phyloP scores from a whole-genome alignment of 2,888 invertebrate genomes.

The Monochamus alternatus region DNA sequence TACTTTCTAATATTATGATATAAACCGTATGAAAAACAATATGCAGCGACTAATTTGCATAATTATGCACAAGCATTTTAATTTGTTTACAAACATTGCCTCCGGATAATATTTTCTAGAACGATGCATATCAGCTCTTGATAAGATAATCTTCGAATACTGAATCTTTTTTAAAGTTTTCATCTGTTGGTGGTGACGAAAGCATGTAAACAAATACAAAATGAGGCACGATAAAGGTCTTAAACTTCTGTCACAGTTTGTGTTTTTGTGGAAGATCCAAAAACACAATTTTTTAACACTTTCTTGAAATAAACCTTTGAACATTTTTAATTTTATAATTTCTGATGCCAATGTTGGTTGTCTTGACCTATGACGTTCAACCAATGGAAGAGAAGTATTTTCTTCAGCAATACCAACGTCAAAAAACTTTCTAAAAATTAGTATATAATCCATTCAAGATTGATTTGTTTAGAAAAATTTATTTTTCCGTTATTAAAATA shows the following conservation, averaged over 20 bases:
- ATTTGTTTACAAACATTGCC: slow-evolving; percentile 25
- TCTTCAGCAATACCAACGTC: neutral
- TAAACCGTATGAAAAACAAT: slow-evolving; percentile 27
- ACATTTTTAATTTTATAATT: too few species aligned
- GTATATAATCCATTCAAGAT: neutral
- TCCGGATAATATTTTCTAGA: neutral
- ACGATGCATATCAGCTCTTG: neutral
- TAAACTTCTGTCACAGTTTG: too few species aligned
- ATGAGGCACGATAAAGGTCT: too few species aligned
- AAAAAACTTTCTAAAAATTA: neutral
- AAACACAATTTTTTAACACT: too few species aligned
- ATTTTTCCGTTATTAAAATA: too few species aligned
- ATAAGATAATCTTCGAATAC: neutral
- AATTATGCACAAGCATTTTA: slow-evolving; percentile 23
- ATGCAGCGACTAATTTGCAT: slow-evolving; percentile 35
- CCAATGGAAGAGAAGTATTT: neutral
- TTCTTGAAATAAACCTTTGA: too few species aligned
- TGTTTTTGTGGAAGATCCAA: too few species aligned
- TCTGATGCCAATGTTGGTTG: neutral
- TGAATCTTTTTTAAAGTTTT: neutral
- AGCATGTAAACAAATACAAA: too few species aligned
- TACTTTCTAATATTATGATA: slow-evolving; percentile 49
- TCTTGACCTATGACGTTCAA: neutral
- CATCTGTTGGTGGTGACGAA: too few species aligned
- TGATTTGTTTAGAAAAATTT: neutral